Evolutionary conservation across 2,113 vertebrate genomes (phyloP).

Genomic region (Neotragus moschatus): DNA sequence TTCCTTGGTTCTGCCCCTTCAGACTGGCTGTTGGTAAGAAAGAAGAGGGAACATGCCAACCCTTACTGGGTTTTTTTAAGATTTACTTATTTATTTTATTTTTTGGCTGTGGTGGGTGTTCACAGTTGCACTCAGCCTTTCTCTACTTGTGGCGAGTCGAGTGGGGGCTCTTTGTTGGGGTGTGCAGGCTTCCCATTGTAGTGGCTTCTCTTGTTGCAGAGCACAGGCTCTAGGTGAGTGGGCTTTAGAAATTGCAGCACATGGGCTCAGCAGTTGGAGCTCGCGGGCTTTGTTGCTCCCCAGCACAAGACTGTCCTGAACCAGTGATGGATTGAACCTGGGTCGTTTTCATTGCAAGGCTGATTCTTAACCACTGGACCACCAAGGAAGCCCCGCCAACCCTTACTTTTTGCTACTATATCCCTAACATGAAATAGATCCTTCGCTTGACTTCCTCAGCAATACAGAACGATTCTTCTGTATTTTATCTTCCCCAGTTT

Average conservation of each 20-base stretch:
- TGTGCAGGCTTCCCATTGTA: neutral
- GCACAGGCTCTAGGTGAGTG: neutral
- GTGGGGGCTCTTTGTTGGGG: neutral
- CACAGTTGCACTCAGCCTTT: neutral
- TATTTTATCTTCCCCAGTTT: neutral
- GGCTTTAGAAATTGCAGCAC: neutral
- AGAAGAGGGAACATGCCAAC: neutral
- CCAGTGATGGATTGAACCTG: neutral
- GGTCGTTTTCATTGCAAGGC: neutral
- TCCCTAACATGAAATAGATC: neutral
- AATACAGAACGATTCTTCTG: neutral
- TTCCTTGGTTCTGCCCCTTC: neutral
- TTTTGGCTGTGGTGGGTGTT: neutral
- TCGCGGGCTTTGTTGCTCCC: neutral
- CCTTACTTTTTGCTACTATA: neutral
- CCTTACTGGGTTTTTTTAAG: neutral
- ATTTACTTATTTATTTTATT: neutral
- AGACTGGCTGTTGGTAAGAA: neutral
- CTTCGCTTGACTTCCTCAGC: neutral
- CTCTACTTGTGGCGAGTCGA: neutral
- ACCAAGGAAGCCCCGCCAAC: neutral
- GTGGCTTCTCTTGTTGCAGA: neutral
- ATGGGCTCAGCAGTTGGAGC: neutral
- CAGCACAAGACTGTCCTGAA: neutral
- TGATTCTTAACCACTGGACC: neutral